These are phyloP conservation scores for Echinops telfairi DNA, from an alignment of 2,113 vertebrate species.

Conservation along the genomic window DNA sequence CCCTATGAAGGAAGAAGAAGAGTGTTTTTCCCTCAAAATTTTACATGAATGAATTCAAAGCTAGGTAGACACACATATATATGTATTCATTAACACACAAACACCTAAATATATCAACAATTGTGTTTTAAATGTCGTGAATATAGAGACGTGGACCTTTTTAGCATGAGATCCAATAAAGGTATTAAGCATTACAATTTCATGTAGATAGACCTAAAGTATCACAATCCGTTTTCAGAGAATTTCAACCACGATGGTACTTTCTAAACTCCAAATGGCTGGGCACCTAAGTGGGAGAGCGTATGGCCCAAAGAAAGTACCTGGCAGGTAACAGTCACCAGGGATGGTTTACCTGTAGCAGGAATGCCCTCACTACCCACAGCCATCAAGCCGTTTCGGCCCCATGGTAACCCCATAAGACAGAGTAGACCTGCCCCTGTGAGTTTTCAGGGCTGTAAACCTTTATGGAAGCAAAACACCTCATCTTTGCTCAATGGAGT, in stretches of 20 bases:
- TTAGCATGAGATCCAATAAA: not conserved
- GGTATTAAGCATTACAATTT: not conserved
- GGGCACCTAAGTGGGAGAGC: not conserved
- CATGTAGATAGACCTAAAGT: not conserved
- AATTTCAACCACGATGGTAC: not conserved
- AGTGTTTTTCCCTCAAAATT: not conserved
- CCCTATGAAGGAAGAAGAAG: conserved; percentile 4
- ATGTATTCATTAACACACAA: not conserved
- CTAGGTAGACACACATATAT: not conserved
- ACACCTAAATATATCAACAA: not conserved
- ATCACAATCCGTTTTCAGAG: not conserved
- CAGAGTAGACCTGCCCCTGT: too few relatives aligned
- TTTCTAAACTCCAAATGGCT: not conserved
- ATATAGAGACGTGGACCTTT: not conserved
- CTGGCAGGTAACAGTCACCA: not conserved
- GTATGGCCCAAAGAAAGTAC: not conserved
- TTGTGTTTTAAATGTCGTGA: too few relatives aligned
- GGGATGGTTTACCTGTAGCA: fast-evolving
- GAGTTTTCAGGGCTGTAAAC: too few relatives aligned
- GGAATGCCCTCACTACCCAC: not conserved
- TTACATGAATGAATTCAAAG: not conserved
- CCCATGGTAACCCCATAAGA: too few relatives aligned
- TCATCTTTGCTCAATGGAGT: too few relatives aligned
- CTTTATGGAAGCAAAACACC: too few relatives aligned
- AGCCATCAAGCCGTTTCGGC: too few relatives aligned